Percentiles rank a stretch among this genome's conserved stretches.
These are phyloP conservation scores for Drosophila pallidifrons DNA, from an alignment of 1,140 invertebrate species.

Conservation along the genomic window DNA sequence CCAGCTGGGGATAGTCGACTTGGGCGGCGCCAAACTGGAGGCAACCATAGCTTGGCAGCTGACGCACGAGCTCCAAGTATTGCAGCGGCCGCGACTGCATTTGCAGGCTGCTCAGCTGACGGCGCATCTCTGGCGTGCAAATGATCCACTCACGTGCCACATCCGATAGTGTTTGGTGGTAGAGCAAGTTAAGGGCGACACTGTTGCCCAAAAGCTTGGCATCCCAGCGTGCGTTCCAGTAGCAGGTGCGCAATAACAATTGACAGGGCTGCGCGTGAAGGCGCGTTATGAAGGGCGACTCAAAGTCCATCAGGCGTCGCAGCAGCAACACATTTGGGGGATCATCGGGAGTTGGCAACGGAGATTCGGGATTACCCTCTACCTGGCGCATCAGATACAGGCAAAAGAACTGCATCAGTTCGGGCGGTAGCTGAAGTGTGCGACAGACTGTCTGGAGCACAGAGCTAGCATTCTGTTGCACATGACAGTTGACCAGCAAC, in stretches of 20 bases:
- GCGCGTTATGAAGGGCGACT: conserved; percentile 97
- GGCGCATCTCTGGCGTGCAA: conserved; percentile 89
- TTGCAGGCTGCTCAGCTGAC: conserved; percentile 90
- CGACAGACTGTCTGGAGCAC: conserved; percentile 93
- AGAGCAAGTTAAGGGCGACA: conserved; percentile 94
- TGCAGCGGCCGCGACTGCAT: conserved; percentile 92
- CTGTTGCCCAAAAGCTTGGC: conserved; percentile 92
- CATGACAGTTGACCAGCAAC: conserved; percentile 92
- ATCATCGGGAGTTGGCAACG: conserved; percentile 59
- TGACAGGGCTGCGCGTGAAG: conserved; percentile 87
- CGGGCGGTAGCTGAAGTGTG: conserved; percentile 90
- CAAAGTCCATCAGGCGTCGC: conserved; percentile 96
- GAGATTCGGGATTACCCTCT: conserved; percentile 84
- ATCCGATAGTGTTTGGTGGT: conserved; percentile 94
- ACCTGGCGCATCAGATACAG: conserved; percentile 94
- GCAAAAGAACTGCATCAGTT: conserved; percentile 94
- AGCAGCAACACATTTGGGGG: conserved; percentile 91
- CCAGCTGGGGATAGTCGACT: conserved; percentile 90
- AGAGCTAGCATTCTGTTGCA: conserved; percentile 92
- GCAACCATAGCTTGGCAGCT: conserved; percentile 95
- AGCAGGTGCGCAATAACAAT: conserved; percentile 93
- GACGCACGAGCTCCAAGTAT: conserved; percentile 93
- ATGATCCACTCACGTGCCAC: conserved; percentile 94
- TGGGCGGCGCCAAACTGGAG: conserved; percentile 87
- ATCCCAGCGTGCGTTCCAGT: conserved; percentile 95